Evolutionary conservation across 2,113 vertebrate species (phyloP), one percentile per base, ranked within the genome.

Genomic region (Trematocara nigrifrons): DNA sequence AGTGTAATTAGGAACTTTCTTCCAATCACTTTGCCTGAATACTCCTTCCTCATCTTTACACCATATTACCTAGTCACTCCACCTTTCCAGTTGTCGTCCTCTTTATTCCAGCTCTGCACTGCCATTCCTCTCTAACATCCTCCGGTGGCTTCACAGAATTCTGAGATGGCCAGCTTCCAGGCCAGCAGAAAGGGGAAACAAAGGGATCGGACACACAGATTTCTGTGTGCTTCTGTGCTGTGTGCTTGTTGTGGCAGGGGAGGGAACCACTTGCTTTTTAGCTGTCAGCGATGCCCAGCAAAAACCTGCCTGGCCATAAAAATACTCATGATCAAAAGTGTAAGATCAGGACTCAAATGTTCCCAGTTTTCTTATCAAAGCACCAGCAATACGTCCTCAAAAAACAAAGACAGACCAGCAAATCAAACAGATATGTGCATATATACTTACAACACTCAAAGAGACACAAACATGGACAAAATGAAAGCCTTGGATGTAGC

Each of bases 211-310:
- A 87, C 7, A 15, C 64, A 61, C 7, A 33, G 80, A 74, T 90
- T 83, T 87, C 47, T 42, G 69, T 87, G 71, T 82, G 80, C 56
- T 71, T 79, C 78, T 80, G 71, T 76, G 74, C 64, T 69, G 40
- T 84, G 71, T 82, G 78, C 59, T 54, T 82, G 51, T 76, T 87
- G 85, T 35, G 38, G 88, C 57, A 59, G 6, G 76, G 57, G 71
- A 89, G 76, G 59, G 82, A 89, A 79, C 83, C 54, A 74, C 85
- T 89, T 90, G 84, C 85, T 90, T 83, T 89, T 88, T 79, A 81
- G 84, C 89, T 91, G 91, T 90, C 77, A 87, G 80, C 6, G 26
- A 83, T 89, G 87, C 82, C 45, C 10, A 33, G 78, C 52, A 91
- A 71, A 89, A 80, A 31, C 82, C 16, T 10, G 38, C 80, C 80